phyloP scores from a whole-genome alignment of 1,140 invertebrate species.

The Trichomalopsis sarcophagae region DNA sequence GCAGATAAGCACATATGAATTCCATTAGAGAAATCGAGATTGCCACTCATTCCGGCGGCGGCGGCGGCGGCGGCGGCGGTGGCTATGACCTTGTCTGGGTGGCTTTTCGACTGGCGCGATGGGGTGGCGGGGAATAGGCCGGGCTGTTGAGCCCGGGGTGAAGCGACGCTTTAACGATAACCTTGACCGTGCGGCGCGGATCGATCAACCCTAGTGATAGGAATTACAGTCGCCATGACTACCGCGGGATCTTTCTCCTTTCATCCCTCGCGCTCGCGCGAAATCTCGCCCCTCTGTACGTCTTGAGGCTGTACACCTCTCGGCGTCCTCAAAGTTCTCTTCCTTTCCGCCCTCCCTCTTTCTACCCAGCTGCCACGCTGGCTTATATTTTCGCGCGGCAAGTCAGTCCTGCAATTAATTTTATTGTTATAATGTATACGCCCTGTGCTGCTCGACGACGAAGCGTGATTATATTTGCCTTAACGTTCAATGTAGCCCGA shows the following conservation, averaged over 20 bases:
- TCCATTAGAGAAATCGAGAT: too few relatives aligned
- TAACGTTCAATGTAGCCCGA: too few relatives aligned
- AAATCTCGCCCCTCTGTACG: conserved; percentile 51
- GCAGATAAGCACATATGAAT: too few relatives aligned
- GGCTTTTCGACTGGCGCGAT: too few relatives aligned
- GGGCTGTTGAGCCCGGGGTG: conserved; percentile 59
- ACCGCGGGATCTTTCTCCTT: conserved; percentile 64
- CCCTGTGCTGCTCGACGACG: too few relatives aligned
- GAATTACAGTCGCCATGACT: conserved; percentile 73
- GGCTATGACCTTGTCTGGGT: conserved; percentile 16
- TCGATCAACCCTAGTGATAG: conserved; percentile 67
- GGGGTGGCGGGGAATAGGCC: conserved; percentile 56
- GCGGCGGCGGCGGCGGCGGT: neutral
- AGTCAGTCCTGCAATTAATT: too few relatives aligned
- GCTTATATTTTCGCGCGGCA: too few relatives aligned
- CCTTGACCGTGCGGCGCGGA: conserved; percentile 71
- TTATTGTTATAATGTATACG: too few relatives aligned
- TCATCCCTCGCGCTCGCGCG: conserved; percentile 57
- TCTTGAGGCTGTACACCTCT: neutral
- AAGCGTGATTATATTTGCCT: too few relatives aligned
- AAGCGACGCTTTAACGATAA: conserved; percentile 63
- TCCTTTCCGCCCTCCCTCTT: neutral
- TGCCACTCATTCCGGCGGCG: too few relatives aligned
- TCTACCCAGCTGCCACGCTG: neutral
- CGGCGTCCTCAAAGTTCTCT: neutral